A percentile compares a stretch with the other conserved stretches of the same genome.
phyloP scores from a whole-genome alignment of 1,140 invertebrate species.

The Anoplolepis gracilipes region DNA sequence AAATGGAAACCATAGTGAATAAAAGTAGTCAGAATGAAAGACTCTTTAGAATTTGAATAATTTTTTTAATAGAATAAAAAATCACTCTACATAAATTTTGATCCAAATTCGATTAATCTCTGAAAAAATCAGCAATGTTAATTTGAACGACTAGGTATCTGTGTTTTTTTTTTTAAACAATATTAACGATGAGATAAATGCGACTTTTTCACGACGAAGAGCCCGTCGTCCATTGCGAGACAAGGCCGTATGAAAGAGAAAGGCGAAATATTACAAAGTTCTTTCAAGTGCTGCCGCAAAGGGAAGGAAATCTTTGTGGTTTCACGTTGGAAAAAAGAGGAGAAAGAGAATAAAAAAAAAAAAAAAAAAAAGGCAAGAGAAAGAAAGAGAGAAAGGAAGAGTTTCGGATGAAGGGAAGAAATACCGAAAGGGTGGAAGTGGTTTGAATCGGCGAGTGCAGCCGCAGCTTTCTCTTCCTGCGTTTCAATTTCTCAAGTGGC shows the following conservation, averaged over 20 bases:
- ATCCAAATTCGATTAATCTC: not conserved
- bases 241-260: conserved; percentile 10
- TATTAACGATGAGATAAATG: conserved; percentile 22
- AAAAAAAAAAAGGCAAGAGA: conserved; percentile 58
- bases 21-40: not conserved
- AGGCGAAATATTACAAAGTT: conserved; percentile 43
- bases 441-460: conserved; percentile 67
- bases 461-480: conserved; percentile 58
- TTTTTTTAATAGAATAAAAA: conserved; percentile 1
- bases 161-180: conserved; percentile 36
- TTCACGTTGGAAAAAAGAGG: conserved; percentile 24
- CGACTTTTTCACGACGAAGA: conserved; percentile 34
- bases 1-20: conserved; percentile 38
- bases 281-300: conserved; percentile 55
- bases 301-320: conserved; percentile 59
- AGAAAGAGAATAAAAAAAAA: conserved; percentile 56
- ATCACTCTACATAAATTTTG: conserved; percentile 22
- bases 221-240: conserved; percentile 33
- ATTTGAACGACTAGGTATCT: not conserved
- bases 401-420: conserved; percentile 38
- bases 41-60: conserved; percentile 19
- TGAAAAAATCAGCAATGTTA: conserved; percentile 6
- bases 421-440: conserved; percentile 65
- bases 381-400: conserved; percentile 45
- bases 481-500: conserved; percentile 73